Evolutionary conservation across 2,797 vertebrate species (phyloP).

Genomic region (Sparus aurata): DNA sequence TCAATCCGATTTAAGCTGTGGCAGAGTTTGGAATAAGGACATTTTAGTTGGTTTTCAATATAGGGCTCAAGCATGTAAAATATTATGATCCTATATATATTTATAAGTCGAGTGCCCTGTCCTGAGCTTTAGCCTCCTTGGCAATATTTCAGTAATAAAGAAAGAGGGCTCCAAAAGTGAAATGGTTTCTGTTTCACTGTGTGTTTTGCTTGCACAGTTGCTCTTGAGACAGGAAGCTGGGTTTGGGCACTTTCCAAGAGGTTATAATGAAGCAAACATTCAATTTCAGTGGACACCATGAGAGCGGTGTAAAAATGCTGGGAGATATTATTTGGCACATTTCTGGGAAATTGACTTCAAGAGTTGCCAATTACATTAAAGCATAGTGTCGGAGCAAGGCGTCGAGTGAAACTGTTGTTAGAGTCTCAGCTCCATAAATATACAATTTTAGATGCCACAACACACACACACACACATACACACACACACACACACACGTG

Average conservation of each 20-base stretch:
- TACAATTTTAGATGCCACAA: slow-evolving; percentile 32
- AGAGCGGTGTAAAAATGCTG: slow-evolving; percentile 56
- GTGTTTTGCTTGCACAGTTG: slow-evolving; percentile 55
- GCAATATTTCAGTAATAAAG: slow-evolving; percentile 38
- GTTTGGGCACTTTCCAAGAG: slow-evolving; percentile 69
- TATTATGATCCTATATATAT: neutral
- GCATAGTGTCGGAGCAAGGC: slow-evolving; percentile 63
- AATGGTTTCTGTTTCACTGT: slow-evolving; percentile 37
- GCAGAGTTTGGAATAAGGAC: neutral
- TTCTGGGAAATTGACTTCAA: slow-evolving; percentile 74
- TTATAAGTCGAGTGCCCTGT: neutral
- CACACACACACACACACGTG: neutral
- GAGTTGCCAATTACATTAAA: slow-evolving; percentile 76
- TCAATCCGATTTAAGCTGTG: neutral
- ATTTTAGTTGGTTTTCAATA: slow-evolving; percentile 7
- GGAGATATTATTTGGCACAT: slow-evolving; percentile 66
- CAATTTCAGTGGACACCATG: slow-evolving; percentile 57
- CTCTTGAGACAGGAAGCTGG: slow-evolving; percentile 56
- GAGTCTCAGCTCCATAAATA: slow-evolving; percentile 54
- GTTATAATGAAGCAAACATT: slow-evolving; percentile 73
- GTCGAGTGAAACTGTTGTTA: slow-evolving; percentile 60
- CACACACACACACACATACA: slow-evolving; percentile 1
- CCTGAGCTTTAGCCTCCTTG: slow-evolving; percentile 16
- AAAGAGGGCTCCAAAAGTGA: slow-evolving; percentile 33
- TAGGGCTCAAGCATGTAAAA: neutral